phyloP scores from a whole-genome alignment of 2,797 vertebrate species.

The Cyclura pinguis region DNA sequence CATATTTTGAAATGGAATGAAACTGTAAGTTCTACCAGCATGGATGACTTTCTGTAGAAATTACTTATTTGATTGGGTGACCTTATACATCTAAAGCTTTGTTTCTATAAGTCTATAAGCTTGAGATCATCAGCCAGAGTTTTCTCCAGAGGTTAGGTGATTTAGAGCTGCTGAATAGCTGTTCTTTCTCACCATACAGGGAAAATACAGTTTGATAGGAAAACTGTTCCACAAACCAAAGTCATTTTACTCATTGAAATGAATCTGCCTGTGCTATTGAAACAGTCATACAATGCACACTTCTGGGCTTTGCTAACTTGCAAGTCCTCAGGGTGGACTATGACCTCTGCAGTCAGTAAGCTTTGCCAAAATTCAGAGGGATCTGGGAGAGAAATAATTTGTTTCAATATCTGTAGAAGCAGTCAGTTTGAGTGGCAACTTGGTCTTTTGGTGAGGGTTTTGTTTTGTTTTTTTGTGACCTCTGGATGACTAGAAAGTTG shows the following conservation, averaged over 20 bases:
- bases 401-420: slow-evolving; percentile 40
- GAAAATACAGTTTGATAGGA: neutral
- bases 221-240: neutral
- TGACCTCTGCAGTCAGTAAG: neutral
- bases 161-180: neutral
- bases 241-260: neutral
- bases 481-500: slow-evolving; percentile 56
- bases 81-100: slow-evolving; percentile 28
- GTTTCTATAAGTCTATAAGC: rapidly evolving
- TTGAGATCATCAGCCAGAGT: neutral
- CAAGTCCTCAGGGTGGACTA: neutral
- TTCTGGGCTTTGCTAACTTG: slow-evolving; percentile 13
- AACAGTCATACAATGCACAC: neutral
- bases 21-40: neutral
- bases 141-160: neutral
- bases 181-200: neutral
- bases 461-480: slow-evolving; percentile 49
- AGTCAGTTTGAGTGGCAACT: slow-evolving; percentile 57
- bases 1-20: neutral
- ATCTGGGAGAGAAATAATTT: slow-evolving; percentile 19
- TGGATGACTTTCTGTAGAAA: slow-evolving; percentile 22
- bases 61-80: neutral
- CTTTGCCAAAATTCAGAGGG: slow-evolving; percentile 2
- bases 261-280: neutral
- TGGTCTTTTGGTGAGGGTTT: slow-evolving; percentile 52